Base-by-base conservation (phyloP, 2,797 vertebrate species). In the Channa striata region DNA sequence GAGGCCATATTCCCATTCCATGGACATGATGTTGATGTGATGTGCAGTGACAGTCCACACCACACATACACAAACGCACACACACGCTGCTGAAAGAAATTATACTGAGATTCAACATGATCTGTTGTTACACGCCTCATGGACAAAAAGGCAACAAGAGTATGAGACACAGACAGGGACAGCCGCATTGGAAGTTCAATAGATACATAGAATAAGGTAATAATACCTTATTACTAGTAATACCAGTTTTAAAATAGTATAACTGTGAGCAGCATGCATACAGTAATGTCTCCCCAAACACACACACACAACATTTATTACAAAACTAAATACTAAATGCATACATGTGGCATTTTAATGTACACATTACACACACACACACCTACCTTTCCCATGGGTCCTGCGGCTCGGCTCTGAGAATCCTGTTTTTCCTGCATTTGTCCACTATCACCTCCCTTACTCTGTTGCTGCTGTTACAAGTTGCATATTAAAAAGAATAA, bases 401-500 rank as follows among this genome's bases (percentile, higher is more conserved):
- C 77, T 4, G 77, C 21, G 30, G 72, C 66, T 83, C 54, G 81
- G 68, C 66, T 84, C 68, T 70, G 87, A 74, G 87, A 60, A 77
- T 93, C 87, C 64, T 73, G 86, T 57, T 91, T 92, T 67, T 91
- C 85, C 78, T 89, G 91, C 93, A 94, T 93, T 79, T 81, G 25
- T 89, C 72, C 81, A 68, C 65, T 77, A 84, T 85, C 71, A 82
- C 65, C 71, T 72, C 42, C 49, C 69, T 70, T 47, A 67, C 56
- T 80, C 62, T 71, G 68, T 51, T 43, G 71, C 65, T 64, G 52
- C 71, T 64, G 78, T 83, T 85, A 74, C 73, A 80, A 77, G 84
- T 23, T 71, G 62, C 82, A 89, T 77, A 72, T 80, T 72, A 85
- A 80, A 72, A 81, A 81, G 80, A 80, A 89, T 74, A 63, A n/a